Percentiles rank a stretch among this genome's conserved stretches.
phyloP scores from a whole-genome alignment of 1,140 invertebrate species.

The Mya arenaria region DNA sequence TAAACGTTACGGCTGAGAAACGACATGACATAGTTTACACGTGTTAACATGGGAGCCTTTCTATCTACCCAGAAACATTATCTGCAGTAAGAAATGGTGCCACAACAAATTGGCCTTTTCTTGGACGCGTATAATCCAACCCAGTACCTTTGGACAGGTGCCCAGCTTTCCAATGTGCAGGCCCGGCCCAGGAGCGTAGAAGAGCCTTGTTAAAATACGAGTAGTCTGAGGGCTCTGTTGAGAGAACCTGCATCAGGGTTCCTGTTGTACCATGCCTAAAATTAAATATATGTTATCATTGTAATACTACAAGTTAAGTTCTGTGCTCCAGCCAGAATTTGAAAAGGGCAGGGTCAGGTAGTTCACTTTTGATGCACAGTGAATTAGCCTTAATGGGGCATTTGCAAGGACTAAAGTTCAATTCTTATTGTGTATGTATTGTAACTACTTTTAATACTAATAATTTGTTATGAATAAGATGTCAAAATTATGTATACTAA shows the following conservation, averaged over 20 bases:
- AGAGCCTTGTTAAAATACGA: slow-evolving; percentile 85
- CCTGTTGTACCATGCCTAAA: slow-evolving; percentile 75
- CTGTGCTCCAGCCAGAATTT: too few relatives aligned
- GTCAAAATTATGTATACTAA: too few relatives aligned
- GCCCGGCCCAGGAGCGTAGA: slow-evolving; percentile 88
- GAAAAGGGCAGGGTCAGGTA: not conserved
- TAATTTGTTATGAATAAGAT: too few relatives aligned
- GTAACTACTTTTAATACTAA: too few relatives aligned
- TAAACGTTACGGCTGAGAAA: too few relatives aligned
- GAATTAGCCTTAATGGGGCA: not conserved
- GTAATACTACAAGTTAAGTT: not conserved
- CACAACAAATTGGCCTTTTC: too few relatives aligned
- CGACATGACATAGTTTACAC: too few relatives aligned
- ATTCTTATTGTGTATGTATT: too few relatives aligned
- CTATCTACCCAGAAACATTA: too few relatives aligned
- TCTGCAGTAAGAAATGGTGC: too few relatives aligned
- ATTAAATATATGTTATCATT: not conserved
- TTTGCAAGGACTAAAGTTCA: not conserved
- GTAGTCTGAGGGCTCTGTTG: slow-evolving; percentile 85
- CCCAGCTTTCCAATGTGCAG: slow-evolving; percentile 88
- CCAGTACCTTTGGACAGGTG: slow-evolving; percentile 81
- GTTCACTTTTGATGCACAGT: not conserved
- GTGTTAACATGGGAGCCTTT: too few relatives aligned
- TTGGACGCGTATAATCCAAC: too few relatives aligned
- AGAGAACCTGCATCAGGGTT: slow-evolving; percentile 76